Base-by-base conservation (phyloP, 2,113 vertebrate genomes). In the Elgaria multicarinata region DNA sequence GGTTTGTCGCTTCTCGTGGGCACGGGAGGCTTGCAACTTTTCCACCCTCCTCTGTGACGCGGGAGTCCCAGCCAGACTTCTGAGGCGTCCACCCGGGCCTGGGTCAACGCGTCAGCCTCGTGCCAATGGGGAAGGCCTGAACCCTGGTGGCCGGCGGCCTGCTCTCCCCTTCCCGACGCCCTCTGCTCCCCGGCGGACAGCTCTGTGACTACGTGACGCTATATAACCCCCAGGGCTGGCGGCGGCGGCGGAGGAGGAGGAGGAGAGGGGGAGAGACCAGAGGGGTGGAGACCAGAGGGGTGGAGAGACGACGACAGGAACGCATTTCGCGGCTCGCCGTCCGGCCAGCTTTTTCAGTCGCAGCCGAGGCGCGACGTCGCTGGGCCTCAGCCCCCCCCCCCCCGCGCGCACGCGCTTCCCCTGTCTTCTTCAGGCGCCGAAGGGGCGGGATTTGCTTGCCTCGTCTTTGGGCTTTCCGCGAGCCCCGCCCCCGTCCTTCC, bases 371-470 rank as follows among this genome's bases (percentile, higher is more conserved):
- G 55, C 20, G 2, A 4, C 74, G 26, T 16, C 71, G 24, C 50
- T 58, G 85, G 85, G 85, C 85, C 74, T 76, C 28, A 22, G 44
- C 74, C 74, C 31, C 5, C n/a, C n/a, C n/a, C n/a, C n/a, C n/a
- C n/a, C n/a, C n/a, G n/a, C 39, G 39, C 18, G 58, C 81, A 26
- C 79, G 2, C 31, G 24, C 53, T 26, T 22, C 24, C 36, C 3
- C 36, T 24, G 28, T n/a, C 33, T 26, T 2, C 78, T 31, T 55
- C 50, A 12, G 76, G 33, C 42, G 44, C 86, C 42, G 86, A 88
- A 90, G 89, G 90, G 90, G 93, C 81, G 72, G 93, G 92, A 72
- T 16, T 79, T 69, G 79, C 92, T 87, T 69, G 90, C 8, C 10
- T 18, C 20, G 3, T 12, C 46, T 50, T 26, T 16, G 46, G 18